A percentile compares a stretch with the other conserved stretches of the same genome.
These are phyloP conservation scores for Brachionus calyciflorus DNA, from an alignment of 1,140 invertebrate species.

Conservation along the genomic window DNA sequence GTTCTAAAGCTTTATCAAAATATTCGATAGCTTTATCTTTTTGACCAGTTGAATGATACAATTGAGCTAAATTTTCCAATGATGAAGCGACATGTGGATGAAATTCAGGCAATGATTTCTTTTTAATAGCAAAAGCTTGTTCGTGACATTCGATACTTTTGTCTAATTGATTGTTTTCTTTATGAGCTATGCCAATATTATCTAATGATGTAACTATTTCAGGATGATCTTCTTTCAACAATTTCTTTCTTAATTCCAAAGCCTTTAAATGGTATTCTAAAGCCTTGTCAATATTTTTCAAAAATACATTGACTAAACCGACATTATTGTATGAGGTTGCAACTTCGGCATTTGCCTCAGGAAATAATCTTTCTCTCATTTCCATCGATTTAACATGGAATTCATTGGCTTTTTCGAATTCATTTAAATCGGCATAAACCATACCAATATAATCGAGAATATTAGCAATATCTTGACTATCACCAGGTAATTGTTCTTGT, in stretches of 20 bases:
- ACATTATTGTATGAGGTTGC: conserved; percentile 20
- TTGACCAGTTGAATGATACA: neutral
- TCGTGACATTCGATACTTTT: conserved; percentile 19
- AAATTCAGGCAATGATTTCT: conserved; percentile 17
- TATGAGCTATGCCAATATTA: conserved; percentile 9
- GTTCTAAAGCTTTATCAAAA: conserved; percentile 9
- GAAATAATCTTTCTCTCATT: neutral
- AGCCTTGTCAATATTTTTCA: neutral
- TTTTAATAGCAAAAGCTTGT: neutral
- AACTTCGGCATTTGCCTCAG: neutral
- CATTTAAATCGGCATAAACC: neutral
- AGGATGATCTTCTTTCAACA: neutral
- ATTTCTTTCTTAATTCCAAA: conserved; percentile 2
- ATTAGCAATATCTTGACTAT: neutral
- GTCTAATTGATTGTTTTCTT: neutral
- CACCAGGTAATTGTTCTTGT: neutral
- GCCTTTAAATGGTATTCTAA: neutral
- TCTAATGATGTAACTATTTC: neutral
- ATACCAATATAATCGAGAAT: conserved; percentile 23
- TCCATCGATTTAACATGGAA: neutral
- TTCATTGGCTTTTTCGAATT: conserved; percentile 9
- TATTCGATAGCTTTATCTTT: conserved; percentile 20
- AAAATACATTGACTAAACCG: neutral
- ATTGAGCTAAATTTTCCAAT: neutral
- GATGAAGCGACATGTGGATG: conserved; percentile 27